Conservation (phyloP, 2,888 invertebrate species). For the Crepidodera aurea region DNA sequence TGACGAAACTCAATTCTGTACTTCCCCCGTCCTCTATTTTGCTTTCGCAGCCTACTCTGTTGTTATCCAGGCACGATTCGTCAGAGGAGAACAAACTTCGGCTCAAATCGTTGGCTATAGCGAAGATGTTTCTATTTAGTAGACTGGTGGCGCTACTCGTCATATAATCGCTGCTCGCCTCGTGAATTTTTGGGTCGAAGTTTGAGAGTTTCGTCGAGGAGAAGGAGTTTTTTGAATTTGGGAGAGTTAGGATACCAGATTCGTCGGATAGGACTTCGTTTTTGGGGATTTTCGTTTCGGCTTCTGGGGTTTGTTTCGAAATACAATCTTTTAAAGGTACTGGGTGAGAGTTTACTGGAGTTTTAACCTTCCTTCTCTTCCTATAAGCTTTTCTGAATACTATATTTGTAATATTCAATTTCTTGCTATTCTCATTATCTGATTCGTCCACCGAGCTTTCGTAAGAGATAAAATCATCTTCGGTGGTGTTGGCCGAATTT, state of each 20-base stretch:
- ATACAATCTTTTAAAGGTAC: no score
- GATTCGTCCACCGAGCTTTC: conserved; percentile 50
- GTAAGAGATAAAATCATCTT: conserved; percentile 35
- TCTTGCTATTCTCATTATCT: conserved; percentile 42
- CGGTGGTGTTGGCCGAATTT: conserved; percentile 19
- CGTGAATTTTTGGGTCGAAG: conserved; percentile 21
- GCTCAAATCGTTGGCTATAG: conserved; percentile 38
- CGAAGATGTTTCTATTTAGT: conserved; percentile 51
- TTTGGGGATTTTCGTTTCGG: not conserved
- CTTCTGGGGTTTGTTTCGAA: no score
- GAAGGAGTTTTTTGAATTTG: conserved; percentile 38
- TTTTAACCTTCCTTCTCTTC: conserved; percentile 41
- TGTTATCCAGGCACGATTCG: conserved; percentile 23
- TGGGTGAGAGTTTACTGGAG: no score
- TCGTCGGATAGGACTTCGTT: conserved; percentile 47
- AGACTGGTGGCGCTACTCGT: conserved; percentile 50
- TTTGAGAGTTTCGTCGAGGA: not conserved
- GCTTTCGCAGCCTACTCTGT: not conserved
- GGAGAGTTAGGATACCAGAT: conserved; percentile 55
- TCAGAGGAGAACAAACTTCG: conserved; percentile 26
- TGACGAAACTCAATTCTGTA: conserved; percentile 61
- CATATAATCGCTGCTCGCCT: conserved; percentile 55
- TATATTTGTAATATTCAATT: conserved; percentile 38
- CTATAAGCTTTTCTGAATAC: conserved; percentile 48
- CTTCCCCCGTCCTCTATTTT: conserved; percentile 27